Percentiles rank a stretch among this genome's conserved stretches.
These are phyloP conservation scores for Morpho helenor DNA, from an alignment of 2,888 invertebrate genomes.

Conservation along the genomic window DNA sequence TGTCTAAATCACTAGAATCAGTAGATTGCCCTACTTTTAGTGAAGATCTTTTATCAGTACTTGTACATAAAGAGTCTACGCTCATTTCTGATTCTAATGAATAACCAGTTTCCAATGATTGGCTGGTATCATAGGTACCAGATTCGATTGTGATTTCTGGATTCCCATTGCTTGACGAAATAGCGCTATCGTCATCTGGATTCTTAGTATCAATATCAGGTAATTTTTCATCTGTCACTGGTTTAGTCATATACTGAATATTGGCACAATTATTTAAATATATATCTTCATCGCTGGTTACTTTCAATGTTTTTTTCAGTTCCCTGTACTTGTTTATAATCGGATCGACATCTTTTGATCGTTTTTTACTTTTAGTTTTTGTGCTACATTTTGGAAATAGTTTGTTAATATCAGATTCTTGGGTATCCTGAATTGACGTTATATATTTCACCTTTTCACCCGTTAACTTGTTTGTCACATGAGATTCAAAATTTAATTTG, in stretches of 20 bases:
- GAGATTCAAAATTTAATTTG: conserved; percentile 79
- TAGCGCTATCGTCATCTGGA: conserved; percentile 71
- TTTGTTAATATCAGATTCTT: conserved; percentile 67
- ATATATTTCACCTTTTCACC: conserved; percentile 80
- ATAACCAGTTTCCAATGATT: conserved; percentile 73
- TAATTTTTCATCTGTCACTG: conserved; percentile 53
- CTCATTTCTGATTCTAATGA: conserved; percentile 79
- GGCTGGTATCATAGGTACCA: conserved; percentile 69
- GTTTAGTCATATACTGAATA: conserved; percentile 59
- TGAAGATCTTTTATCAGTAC: conserved; percentile 78
- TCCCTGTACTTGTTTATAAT: conserved; percentile 73
- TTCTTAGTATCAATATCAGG: conserved; percentile 63
- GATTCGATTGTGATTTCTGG: conserved; percentile 75
- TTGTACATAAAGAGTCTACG: conserved; percentile 77
- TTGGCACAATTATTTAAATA: conserved; percentile 72
- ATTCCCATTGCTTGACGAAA: conserved; percentile 70
- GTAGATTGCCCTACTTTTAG: conserved; percentile 82
- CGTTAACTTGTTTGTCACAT: conserved; percentile 77
- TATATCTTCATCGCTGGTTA: conserved; percentile 64
- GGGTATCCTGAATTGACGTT: conserved; percentile 73
- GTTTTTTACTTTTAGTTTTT: conserved; percentile 72
- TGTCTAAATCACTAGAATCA: conserved; percentile 83
- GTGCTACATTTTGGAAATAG: conserved; percentile 72
- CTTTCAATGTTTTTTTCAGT: conserved; percentile 67
- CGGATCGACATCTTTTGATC: conserved; percentile 70